A percentile compares a stretch with the other conserved stretches of the same genome.
These are phyloP conservation scores for Tetragnatha montana DNA, from an alignment of 2,888 invertebrate genomes.

Conservation along the genomic window DNA sequence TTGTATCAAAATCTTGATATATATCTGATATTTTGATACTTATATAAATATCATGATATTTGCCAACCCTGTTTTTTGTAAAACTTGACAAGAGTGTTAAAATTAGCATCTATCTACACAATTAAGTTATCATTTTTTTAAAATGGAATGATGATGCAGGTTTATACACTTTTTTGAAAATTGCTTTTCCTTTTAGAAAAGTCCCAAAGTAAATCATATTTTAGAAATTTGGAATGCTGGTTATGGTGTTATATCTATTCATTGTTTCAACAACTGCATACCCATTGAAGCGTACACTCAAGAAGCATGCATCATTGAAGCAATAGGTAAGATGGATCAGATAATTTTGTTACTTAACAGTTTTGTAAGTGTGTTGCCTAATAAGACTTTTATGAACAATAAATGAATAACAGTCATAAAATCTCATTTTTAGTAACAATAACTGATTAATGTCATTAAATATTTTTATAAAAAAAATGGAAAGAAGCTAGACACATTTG, in stretches of 20 bases:
- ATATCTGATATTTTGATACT: too few relatives aligned
- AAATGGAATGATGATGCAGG: not conserved
- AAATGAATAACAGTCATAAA: too few relatives aligned
- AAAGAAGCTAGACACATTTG: too few relatives aligned
- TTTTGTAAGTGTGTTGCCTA: not conserved
- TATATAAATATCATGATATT: too few relatives aligned
- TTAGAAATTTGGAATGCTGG: conserved; percentile 90
- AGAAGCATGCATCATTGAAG: conserved; percentile 96
- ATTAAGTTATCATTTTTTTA: not conserved
- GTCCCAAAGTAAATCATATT: conserved; percentile 85
- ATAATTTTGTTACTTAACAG: not conserved
- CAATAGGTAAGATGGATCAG: conserved; percentile 79
- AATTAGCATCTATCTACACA: too few relatives aligned
- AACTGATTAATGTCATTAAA: too few relatives aligned
- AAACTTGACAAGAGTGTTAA: too few relatives aligned
- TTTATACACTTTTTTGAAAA: not conserved
- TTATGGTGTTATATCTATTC: conserved; percentile 91
- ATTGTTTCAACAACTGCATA: conserved; percentile 91
- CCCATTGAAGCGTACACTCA: conserved; percentile 94
- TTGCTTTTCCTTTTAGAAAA: conserved; percentile 72
- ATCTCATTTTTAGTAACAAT: too few relatives aligned
- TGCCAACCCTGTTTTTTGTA: too few relatives aligned
- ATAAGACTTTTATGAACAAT: not conserved
- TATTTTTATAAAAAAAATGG: too few relatives aligned
- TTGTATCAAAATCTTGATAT: too few relatives aligned